Percentiles rank a stretch among this genome's conserved stretches.
Evolutionary conservation across 2,888 invertebrate genomes (phyloP).

Genomic region (Ophion obscuratus): DNA sequence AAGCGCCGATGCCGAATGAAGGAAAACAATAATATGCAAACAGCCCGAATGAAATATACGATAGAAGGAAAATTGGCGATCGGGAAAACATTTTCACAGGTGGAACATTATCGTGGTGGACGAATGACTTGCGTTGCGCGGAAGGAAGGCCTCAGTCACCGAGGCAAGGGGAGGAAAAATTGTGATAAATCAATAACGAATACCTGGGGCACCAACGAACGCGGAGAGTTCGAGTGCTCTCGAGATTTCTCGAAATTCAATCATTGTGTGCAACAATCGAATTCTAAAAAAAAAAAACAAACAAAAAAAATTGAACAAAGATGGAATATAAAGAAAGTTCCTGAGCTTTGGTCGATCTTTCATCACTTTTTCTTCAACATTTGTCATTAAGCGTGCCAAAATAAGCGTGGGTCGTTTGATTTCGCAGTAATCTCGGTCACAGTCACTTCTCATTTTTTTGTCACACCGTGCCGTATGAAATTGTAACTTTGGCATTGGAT

Average conservation of each 20-base stretch:
- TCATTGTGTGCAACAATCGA: not conserved
- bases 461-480: not conserved
- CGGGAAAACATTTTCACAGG: not conserved
- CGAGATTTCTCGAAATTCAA: conserved; percentile 5
- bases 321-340: conserved; percentile 4
- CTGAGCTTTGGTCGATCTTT: conserved; percentile 24
- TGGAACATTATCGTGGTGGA: conserved; percentile 11
- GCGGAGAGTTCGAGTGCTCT: not conserved
- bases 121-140: not conserved
- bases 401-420: conserved; percentile 28
- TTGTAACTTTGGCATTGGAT: not conserved
- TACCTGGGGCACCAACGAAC: conserved; percentile 20
- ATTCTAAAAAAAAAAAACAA: conserved; percentile 2
- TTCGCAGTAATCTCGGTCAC: not conserved
- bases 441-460: not conserved
- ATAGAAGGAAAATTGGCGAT: not conserved
- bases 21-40: not conserved
- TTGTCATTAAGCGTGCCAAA: conserved; percentile 54
- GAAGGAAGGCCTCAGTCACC: conserved; percentile 3
- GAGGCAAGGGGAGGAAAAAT: conserved; percentile 13
- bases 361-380: not conserved
- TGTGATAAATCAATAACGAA: conserved; percentile 35
- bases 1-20: not conserved
- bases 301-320: conserved; percentile 2
- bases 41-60: not conserved